A percentile compares a stretch with the other conserved stretches of the same genome.
Evolutionary conservation across 2,888 invertebrate genomes (phyloP).

Genomic region (Sisyra terminalis): DNA sequence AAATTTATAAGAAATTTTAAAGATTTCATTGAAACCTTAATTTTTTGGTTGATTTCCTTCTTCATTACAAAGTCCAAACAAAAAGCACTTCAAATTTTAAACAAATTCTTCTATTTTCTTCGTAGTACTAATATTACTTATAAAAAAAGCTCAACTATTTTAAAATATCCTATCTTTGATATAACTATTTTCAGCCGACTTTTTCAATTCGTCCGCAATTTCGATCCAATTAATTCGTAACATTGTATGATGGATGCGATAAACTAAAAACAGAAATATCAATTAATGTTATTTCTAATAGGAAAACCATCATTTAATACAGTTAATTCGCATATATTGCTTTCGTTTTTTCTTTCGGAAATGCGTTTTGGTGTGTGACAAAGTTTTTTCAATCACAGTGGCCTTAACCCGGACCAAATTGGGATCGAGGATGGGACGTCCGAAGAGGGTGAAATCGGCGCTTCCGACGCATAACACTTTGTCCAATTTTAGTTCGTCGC

Average conservation of each 20-base stretch:
- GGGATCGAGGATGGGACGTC: slow-evolving; percentile 58
- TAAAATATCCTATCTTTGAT: slow-evolving; percentile 4
- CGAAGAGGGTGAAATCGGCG: slow-evolving; percentile 65
- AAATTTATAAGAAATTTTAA: too few species aligned
- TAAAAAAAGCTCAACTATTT: too few species aligned
- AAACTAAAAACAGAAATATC: slow-evolving; percentile 25
- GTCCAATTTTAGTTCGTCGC: slow-evolving; percentile 44
- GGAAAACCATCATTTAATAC: slow-evolving; percentile 24
- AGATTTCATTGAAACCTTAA: too few species aligned
- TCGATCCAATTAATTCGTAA: slow-evolving; percentile 60
- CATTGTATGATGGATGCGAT: slow-evolving; percentile 51
- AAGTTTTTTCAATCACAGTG: slow-evolving; percentile 67
- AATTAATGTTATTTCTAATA: slow-evolving; percentile 1
- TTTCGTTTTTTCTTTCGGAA: slow-evolving; percentile 63
- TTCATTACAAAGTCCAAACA: too few species aligned
- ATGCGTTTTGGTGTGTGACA: slow-evolving; percentile 62
- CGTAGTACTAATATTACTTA: not conserved
- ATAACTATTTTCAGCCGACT: slow-evolving; percentile 21
- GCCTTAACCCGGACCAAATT: slow-evolving; percentile 60
- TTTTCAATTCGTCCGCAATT: slow-evolving; percentile 36
- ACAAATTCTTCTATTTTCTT: not conserved
- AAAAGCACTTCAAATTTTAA: too few species aligned
- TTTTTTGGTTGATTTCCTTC: too few species aligned
- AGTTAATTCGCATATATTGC: slow-evolving; percentile 60
- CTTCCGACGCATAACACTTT: slow-evolving; percentile 57